These are phyloP conservation scores for Diglossa brunneiventris DNA, from an alignment of 2,113 vertebrate species.

Conservation along the genomic window DNA sequence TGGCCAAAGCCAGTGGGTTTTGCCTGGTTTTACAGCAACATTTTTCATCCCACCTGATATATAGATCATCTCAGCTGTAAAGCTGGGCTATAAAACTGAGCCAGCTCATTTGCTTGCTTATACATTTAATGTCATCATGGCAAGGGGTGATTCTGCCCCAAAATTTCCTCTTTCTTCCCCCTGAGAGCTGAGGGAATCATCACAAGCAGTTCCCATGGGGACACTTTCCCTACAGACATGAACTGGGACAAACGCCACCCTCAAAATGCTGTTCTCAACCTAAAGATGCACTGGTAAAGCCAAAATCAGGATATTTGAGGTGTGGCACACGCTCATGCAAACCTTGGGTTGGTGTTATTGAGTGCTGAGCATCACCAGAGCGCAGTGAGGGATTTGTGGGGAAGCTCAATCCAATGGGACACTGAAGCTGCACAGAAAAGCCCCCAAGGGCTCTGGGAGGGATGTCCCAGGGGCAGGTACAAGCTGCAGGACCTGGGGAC, in stretches of 20 bases:
- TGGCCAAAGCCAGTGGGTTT: neutral
- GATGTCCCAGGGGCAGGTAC: neutral
- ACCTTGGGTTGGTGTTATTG: neutral
- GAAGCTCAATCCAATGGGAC: neutral
- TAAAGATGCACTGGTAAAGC: neutral
- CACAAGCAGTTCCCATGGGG: neutral
- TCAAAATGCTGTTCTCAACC: neutral
- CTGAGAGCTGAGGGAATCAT: neutral
- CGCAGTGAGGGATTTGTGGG: neutral
- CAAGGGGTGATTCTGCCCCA: neutral
- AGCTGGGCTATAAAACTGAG: neutral
- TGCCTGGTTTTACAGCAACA: neutral
- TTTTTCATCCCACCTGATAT: neutral
- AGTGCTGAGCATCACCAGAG: neutral
- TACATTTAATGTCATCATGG: neutral
- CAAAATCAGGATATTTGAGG: neutral
- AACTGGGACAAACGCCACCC: neutral
- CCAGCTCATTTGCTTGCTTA: neutral
- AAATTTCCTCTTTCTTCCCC: neutral
- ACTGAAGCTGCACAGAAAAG: fast-evolving
- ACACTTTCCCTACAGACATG: neutral
- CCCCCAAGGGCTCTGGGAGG: neutral
- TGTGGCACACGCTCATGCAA: neutral
- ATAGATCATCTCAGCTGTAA: constrained; percentile 5
- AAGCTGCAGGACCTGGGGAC: neutral